These are phyloP conservation scores for Argyresthia goedartella DNA, from an alignment of 2,888 invertebrate species.

Conservation along the genomic window DNA sequence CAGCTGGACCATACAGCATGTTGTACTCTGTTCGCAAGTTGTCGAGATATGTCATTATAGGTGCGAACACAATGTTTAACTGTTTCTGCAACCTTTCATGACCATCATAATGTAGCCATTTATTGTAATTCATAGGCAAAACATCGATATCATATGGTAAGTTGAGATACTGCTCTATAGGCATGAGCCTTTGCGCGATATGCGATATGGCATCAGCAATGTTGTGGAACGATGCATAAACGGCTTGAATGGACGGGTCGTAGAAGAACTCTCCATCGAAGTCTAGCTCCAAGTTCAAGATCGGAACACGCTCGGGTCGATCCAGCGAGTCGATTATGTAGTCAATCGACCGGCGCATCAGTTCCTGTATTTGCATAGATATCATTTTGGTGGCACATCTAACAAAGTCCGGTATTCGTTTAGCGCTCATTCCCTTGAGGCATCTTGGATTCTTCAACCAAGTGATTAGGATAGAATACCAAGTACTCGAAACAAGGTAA, in stretches of 20 bases:
- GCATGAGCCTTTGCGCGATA: conserved; percentile 71
- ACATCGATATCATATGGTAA: conserved; percentile 51
- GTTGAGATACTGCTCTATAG: conserved; percentile 64
- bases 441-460: conserved; percentile 65
- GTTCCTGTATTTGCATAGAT: conserved; percentile 73
- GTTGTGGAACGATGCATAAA: conserved; percentile 69
- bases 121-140: conserved; percentile 71
- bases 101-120: conserved; percentile 65
- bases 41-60: conserved; percentile 68
- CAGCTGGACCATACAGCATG: conserved; percentile 64
- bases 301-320: conserved; percentile 68
- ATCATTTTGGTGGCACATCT: conserved; percentile 57
- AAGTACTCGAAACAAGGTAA: conserved; percentile 51
- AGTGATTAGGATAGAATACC: conserved; percentile 49
- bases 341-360: conserved; percentile 77
- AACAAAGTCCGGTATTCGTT: conserved; percentile 45
- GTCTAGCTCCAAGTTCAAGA: conserved; percentile 70
- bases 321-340: conserved; percentile 70
- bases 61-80: conserved; percentile 65
- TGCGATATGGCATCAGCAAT: conserved; percentile 69
- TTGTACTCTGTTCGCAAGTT: conserved; percentile 66
- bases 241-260: conserved; percentile 68
- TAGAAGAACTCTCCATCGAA: conserved; percentile 69
- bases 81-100: conserved; percentile 61
- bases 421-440: conserved; percentile 44